Conservation (phyloP, 2,113 vertebrate species). For the Microtus oregoni region DNA sequence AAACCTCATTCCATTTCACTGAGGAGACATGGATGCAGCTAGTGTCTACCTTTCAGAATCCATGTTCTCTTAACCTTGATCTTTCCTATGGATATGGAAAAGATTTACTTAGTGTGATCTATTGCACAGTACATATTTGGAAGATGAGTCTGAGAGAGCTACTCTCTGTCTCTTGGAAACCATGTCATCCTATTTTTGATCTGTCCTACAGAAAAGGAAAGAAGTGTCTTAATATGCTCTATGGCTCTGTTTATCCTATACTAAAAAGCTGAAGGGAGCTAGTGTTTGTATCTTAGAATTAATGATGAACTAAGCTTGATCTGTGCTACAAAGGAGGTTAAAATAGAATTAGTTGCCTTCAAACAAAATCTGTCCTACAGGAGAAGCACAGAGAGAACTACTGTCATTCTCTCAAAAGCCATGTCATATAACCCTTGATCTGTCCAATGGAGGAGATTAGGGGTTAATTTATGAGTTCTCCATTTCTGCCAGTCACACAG, state of each 20-base stretch:
- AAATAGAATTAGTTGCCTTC: not conserved
- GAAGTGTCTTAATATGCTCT: not conserved
- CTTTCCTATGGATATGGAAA: not conserved
- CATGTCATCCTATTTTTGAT: not conserved
- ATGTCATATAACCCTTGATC: not conserved
- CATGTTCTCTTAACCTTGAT: not conserved
- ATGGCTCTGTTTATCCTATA: not conserved
- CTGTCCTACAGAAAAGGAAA: not conserved
- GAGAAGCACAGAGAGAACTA: not conserved
- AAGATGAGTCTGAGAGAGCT: not conserved
- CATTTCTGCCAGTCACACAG: not conserved
- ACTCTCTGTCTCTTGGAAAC: not conserved
- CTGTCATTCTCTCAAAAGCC: not conserved
- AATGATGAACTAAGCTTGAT: not conserved
- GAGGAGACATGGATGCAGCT: not conserved
- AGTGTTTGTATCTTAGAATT: not conserved
- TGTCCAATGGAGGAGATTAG: not conserved
- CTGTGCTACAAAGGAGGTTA: not conserved
- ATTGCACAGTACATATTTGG: not conserved
- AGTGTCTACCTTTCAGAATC: not conserved
- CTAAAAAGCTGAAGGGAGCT: not conserved
- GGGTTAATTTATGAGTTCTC: not conserved
- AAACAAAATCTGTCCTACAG: not conserved
- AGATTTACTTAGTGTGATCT: not conserved
- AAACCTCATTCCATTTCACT: not conserved